phyloP scores from a whole-genome alignment of 2,113 vertebrate species.

The Sceloporus undulatus region DNA sequence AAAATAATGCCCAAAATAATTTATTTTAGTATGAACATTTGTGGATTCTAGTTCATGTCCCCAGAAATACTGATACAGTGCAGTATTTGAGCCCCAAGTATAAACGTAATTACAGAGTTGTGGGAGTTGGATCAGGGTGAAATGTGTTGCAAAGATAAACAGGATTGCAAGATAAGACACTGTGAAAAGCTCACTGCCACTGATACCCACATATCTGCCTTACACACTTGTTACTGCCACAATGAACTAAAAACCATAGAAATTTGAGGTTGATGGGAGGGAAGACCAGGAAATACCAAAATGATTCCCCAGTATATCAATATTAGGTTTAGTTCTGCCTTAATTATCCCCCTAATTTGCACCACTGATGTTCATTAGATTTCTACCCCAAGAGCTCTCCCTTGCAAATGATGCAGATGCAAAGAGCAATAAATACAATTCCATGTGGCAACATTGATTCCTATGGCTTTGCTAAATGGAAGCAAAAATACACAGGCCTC shows the following conservation, averaged over 20 bases:
- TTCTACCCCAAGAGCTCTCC: conserved; percentile 55
- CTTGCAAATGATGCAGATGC: neutral
- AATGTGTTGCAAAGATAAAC: too few relatives aligned
- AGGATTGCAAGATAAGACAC: neutral
- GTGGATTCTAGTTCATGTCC: too few relatives aligned
- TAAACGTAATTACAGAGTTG: neutral
- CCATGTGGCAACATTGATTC: neutral
- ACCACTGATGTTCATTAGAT: conserved; percentile 26
- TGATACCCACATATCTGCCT: neutral
- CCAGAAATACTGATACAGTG: too few relatives aligned
- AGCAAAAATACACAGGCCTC: accelerated
- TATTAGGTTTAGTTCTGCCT: neutral
- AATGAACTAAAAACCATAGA: neutral
- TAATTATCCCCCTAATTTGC: neutral
- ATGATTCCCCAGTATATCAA: neutral
- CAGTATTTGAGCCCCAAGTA: too few relatives aligned
- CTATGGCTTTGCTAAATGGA: conserved; percentile 4
- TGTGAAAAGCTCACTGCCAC: too few relatives aligned
- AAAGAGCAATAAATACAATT: neutral
- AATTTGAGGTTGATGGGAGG: neutral
- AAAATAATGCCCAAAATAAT: too few relatives aligned
- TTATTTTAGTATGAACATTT: too few relatives aligned
- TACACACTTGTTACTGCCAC: neutral
- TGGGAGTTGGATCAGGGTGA: too few relatives aligned
- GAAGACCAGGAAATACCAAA: neutral